Evolutionary conservation across 2,113 vertebrate genomes (phyloP).

Genomic region (Lepus europaeus): DNA sequence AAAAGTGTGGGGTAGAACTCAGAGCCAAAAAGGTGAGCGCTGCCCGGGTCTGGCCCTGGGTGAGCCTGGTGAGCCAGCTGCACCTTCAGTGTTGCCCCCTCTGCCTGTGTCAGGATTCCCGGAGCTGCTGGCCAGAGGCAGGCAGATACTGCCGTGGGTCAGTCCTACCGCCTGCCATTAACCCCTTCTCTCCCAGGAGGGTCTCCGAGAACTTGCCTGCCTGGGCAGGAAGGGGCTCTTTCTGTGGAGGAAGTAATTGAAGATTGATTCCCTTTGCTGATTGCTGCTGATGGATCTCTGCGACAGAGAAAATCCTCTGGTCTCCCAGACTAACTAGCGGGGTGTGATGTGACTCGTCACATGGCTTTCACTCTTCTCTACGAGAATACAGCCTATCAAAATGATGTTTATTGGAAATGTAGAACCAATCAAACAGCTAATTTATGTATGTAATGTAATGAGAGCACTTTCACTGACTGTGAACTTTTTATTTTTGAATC

Average conservation of each 20-base stretch:
- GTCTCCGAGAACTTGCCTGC: constrained; percentile 82
- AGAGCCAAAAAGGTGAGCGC: constrained; percentile 66
- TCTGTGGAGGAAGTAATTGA: constrained; percentile 64
- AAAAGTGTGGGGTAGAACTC: constrained; percentile 61
- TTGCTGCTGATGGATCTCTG: constrained; percentile 81
- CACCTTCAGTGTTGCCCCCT: constrained; percentile 74
- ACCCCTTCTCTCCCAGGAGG: constrained; percentile 82
- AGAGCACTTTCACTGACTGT: constrained; percentile 89
- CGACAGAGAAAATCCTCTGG: constrained; percentile 80
- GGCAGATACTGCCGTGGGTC: constrained; percentile 52
- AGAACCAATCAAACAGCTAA: constrained; percentile 85
- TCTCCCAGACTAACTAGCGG: constrained; percentile 66
- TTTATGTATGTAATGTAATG: constrained; percentile 87
- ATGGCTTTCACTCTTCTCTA: constrained; percentile 86
- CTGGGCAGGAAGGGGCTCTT: constrained; percentile 80
- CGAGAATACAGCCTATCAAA: constrained; percentile 89
- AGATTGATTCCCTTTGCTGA: constrained; percentile 76
- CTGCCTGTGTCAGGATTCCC: constrained; percentile 64
- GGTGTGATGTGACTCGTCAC: constrained; percentile 76
- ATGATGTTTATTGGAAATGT: constrained; percentile 81
- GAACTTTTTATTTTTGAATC: constrained; percentile 82
- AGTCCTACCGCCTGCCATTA: constrained; percentile 79
- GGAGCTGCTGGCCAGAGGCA: constrained; percentile 66
- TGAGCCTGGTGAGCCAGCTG: constrained; percentile 58
- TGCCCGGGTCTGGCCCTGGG: constrained; percentile 63